Percentiles rank a stretch among this genome's conserved stretches.
Evolutionary conservation across 2,113 vertebrate genomes (phyloP).

Genomic region (Saccopteryx bilineata): DNA sequence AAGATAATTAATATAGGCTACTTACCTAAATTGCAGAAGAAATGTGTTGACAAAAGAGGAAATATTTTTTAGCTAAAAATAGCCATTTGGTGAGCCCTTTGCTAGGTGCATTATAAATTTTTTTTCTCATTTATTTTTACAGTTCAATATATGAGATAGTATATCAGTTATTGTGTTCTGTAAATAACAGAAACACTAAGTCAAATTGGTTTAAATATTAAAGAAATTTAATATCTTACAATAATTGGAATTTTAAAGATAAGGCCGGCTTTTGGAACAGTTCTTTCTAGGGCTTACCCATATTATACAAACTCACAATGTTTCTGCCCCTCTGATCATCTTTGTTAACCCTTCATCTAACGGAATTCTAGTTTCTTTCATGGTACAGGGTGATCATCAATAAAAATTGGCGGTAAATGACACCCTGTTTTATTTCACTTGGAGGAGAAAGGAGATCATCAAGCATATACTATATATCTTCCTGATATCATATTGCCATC

Average conservation of each 20-base stretch:
- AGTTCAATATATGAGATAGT: slow-evolving; percentile 81
- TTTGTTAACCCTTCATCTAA: slow-evolving; percentile 63
- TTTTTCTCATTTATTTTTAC: slow-evolving; percentile 81
- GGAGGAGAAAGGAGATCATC: neutral
- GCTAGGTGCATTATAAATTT: slow-evolving; percentile 48
- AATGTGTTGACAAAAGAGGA: neutral
- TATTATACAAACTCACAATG: slow-evolving; percentile 29
- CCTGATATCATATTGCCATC: neutral
- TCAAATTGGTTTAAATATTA: slow-evolving; percentile 82
- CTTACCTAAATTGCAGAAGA: neutral
- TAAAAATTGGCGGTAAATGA: neutral
- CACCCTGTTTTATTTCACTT: neutral
- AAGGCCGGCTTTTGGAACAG: slow-evolving; percentile 56
- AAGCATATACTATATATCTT: neutral
- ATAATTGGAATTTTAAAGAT: slow-evolving; percentile 83
- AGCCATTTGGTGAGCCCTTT: neutral
- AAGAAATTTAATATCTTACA: slow-evolving; percentile 82
- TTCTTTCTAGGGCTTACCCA: slow-evolving; percentile 14
- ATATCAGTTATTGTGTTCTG: slow-evolving; percentile 80
- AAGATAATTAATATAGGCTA: neutral
- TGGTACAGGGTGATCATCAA: neutral
- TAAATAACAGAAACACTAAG: slow-evolving; percentile 77
- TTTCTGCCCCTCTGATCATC: slow-evolving; percentile 43
- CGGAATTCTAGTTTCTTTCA: neutral
- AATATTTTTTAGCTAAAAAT: slow-evolving; percentile 43